These are phyloP conservation scores for Parelbella ahira DNA, from an alignment of 2,888 invertebrate genomes.

Conservation along the genomic window DNA sequence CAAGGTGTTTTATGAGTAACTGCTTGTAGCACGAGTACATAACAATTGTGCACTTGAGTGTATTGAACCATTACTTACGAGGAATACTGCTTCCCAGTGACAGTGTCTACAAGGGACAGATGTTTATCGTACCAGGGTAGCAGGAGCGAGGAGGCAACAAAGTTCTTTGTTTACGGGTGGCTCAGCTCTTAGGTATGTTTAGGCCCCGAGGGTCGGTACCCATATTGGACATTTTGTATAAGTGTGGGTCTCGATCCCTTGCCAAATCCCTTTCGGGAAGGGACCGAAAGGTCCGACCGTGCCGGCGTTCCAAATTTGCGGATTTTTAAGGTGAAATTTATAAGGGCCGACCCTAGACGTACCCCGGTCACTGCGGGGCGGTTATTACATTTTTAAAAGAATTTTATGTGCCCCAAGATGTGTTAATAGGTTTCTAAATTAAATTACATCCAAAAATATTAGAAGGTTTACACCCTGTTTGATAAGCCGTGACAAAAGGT, in stretches of 20 bases:
- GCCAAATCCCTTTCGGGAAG: conserved; percentile 72
- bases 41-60: conserved; percentile 1
- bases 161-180: conserved; percentile 70
- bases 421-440: conserved; percentile 8
- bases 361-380: conserved; percentile 31
- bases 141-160: conserved; percentile 57
- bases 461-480: no score
- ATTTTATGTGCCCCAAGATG: conserved; percentile 7
- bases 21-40: neutral
- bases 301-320: conserved; percentile 73
- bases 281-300: conserved; percentile 75
- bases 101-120: conserved; percentile 28
- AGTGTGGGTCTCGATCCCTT: conserved; percentile 76
- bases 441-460: neutral
- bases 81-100: conserved; percentile 14
- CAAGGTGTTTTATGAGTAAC: neutral
- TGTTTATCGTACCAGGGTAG: conserved; percentile 48
- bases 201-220: conserved; percentile 54
- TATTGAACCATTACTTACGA: conserved; percentile 15
- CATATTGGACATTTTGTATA: conserved; percentile 80
- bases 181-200: conserved; percentile 60
- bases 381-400: conserved; percentile 43
- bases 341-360: conserved; percentile 50
- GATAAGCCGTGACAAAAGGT: no score
- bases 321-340: conserved; percentile 81